Conservation (phyloP, 92 coral and sea anemone species). For the Chrysogorgia sp. region DNA sequence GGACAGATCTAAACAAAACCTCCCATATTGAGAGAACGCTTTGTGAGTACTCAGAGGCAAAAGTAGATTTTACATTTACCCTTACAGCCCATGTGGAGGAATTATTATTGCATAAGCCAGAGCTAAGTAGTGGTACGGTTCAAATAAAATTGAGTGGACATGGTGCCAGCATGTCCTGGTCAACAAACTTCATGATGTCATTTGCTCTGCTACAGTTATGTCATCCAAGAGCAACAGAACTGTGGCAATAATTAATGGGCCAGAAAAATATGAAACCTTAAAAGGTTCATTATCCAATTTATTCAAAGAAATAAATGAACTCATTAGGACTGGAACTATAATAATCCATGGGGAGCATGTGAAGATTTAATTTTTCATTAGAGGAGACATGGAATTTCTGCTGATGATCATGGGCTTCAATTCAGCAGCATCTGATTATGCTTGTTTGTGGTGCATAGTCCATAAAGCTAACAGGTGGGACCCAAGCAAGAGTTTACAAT, state of each 20-base stretch:
- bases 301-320: background rate
- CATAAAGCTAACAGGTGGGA: constrained; percentile 40
- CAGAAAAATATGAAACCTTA: background rate
- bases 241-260: no score
- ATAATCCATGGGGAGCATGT: background rate
- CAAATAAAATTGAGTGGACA: no score
- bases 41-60: background rate
- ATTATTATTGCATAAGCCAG: background rate
- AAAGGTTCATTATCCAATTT: background rate
- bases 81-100: background rate
- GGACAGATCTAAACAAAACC: background rate
- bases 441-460: constrained; percentile 26
- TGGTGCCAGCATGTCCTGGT: no score
- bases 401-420: constrained; percentile 35
- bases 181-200: no score
- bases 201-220: no score
- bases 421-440: constrained; percentile 34
- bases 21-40: background rate
- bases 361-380: constrained; percentile 37
- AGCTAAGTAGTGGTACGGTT: background rate
- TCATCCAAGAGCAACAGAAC: no score
- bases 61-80: background rate
- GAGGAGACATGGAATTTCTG: constrained; percentile 40
- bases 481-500: background rate
- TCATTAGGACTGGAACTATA: constrained; percentile 8